Conservation (phyloP, 2,888 invertebrate species). For the Thereva unica region DNA sequence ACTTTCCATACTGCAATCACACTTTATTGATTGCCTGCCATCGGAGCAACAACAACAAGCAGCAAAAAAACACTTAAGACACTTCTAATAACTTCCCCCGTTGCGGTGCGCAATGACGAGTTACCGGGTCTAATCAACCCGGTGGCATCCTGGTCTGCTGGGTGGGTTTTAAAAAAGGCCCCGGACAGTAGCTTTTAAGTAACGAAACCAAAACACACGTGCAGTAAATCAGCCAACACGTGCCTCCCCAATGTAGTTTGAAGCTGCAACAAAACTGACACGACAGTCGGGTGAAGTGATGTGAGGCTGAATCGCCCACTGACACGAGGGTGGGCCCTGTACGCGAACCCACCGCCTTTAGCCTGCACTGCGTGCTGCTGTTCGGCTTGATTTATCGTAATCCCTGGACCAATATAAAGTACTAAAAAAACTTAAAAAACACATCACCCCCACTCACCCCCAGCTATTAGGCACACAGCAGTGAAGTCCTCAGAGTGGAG, state of each 20-base stretch:
- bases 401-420: slow-evolving; percentile 44
- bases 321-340: slow-evolving; percentile 38
- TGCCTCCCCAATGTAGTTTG: slow-evolving; percentile 35
- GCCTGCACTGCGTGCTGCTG: slow-evolving; percentile 38
- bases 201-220: slow-evolving; percentile 59
- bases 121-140: slow-evolving; percentile 20
- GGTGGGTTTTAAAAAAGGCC: slow-evolving; percentile 16
- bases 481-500: neutral
- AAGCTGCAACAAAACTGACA: slow-evolving; percentile 41
- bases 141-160: neutral
- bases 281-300: neutral
- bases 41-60: too few relatives aligned
- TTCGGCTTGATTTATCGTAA: slow-evolving; percentile 46
- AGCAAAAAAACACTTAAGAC: too few relatives aligned
- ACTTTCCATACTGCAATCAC: too few relatives aligned
- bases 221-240: slow-evolving; percentile 52
- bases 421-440: slow-evolving; percentile 42
- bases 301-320: slow-evolving; percentile 9
- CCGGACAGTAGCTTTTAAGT: slow-evolving; percentile 10
- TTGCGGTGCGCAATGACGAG: neutral
- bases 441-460: slow-evolving; percentile 19
- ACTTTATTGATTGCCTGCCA: too few relatives aligned
- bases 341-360: slow-evolving; percentile 36
- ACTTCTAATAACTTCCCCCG: too few relatives aligned
- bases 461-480: slow-evolving; percentile 35